Base-by-base conservation (phyloP, 2,888 invertebrate genomes). In the Agrochola lychnidis region DNA sequence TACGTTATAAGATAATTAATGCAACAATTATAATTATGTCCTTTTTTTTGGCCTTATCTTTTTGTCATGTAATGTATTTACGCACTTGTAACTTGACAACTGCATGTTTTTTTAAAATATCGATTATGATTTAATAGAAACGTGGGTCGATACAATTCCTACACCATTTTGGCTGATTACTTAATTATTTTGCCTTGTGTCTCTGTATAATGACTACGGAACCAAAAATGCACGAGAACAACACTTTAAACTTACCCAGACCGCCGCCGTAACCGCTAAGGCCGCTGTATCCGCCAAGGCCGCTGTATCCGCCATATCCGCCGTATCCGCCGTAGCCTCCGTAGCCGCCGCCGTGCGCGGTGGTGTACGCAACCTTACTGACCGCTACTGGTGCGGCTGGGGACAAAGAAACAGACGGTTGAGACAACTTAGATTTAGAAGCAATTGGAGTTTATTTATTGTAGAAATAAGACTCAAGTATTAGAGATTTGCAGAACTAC, bases 311-410 rank as follows among this genome's bases (percentile, higher is more conserved):
- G 66, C 90, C 89, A 62, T 89, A 86, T 62, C 91, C 90, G 53
- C 92, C 88, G 45, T 84, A 83, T 57, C 85, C 90, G 73, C 87
- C 82, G 42, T 84, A 86, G 45, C 88, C 89, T 56, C 81, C 82
- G 67, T 88, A 88, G n/a, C 88, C 89, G 59, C 87, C 86, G 86
- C 89, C 86, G 86, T 90, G 91, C 48, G 87, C 76, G 63, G 94
- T 93, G 56, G 92, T 89, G 90, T 94, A 94, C 4, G 94, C 91
- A 45, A 94, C 94, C 89, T 94, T 94, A 89, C 94, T 94, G 6
- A 94, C 92, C 0, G 92, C 93, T 22, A 92, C 87, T 4, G 94
- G 93, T 6, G 92, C 87, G 40, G 88, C 93, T 90, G 87, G 61
- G 51, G 75, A 82, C 70, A 86, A 77, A 72, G 4, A 40, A 45